phyloP scores from a whole-genome alignment of 2,888 invertebrate species.

The Acholoe squamosa region DNA sequence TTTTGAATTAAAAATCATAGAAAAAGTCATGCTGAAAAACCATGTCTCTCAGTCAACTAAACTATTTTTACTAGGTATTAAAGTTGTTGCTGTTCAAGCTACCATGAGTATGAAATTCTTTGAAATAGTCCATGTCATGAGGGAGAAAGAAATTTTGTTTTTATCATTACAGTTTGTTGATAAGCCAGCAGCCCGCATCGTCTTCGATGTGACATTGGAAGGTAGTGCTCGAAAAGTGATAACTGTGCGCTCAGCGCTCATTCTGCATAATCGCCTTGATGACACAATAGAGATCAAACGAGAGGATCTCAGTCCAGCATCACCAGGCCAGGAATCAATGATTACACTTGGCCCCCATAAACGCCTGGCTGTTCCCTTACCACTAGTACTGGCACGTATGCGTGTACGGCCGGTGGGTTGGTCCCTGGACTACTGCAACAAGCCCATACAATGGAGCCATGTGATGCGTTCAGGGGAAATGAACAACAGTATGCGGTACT shows the following conservation, averaged over 20 bases:
- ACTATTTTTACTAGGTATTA: too few relatives aligned
- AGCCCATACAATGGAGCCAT: slow-evolving; percentile 87
- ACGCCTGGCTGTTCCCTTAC: slow-evolving; percentile 89
- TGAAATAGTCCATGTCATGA: too few relatives aligned
- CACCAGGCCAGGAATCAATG: slow-evolving; percentile 58
- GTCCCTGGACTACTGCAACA: slow-evolving; percentile 84
- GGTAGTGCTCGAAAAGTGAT: slow-evolving; percentile 97
- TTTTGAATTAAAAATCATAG: too few relatives aligned
- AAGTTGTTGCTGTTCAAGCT: too few relatives aligned
- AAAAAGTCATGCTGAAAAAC: too few relatives aligned
- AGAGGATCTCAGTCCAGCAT: background rate
- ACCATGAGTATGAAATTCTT: too few relatives aligned
- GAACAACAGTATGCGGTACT: slow-evolving; percentile 82
- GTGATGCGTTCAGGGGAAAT: slow-evolving; percentile 85
- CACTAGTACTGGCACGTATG: slow-evolving; percentile 89
- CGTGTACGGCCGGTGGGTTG: slow-evolving; percentile 88
- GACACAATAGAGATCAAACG: slow-evolving; percentile 77
- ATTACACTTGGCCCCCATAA: slow-evolving; percentile 67
- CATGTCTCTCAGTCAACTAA: too few relatives aligned
- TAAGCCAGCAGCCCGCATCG: slow-evolving; percentile 89
- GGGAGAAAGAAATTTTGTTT: too few relatives aligned
- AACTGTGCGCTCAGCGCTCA: slow-evolving; percentile 94
- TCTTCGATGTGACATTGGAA: slow-evolving; percentile 95
- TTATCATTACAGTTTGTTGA: slow-evolving; percentile 72
- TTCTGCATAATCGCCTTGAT: slow-evolving; percentile 87